A percentile compares a stretch with the other conserved stretches of the same genome.
Conservation (phyloP, 2,113 vertebrate genomes). For the Festucalex cinctus region DNA sequence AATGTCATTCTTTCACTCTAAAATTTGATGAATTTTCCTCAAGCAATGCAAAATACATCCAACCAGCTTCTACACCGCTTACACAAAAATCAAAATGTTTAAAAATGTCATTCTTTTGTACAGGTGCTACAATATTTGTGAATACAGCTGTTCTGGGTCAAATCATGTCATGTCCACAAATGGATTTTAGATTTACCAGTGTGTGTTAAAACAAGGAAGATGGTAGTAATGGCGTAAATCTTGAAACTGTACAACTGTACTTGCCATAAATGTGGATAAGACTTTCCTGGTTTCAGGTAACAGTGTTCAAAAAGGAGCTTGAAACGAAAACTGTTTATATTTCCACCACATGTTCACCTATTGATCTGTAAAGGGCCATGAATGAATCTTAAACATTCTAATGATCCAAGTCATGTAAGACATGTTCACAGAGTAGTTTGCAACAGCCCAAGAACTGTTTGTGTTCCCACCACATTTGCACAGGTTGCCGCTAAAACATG, state of each 20-base stretch:
- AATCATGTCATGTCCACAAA: too few species aligned
- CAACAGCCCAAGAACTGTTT: too few species aligned
- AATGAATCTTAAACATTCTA: too few species aligned
- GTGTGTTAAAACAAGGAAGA: not conserved
- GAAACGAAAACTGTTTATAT: not conserved
- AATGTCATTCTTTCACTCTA: conserved; percentile 15
- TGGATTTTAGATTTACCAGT: not conserved
- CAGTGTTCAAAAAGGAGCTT: not conserved
- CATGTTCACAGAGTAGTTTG: too few species aligned
- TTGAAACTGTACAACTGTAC: not conserved
- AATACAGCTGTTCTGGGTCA: not conserved
- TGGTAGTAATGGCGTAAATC: not conserved
- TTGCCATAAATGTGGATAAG: not conserved
- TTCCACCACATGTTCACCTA: not conserved
- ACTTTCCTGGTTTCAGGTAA: not conserved
- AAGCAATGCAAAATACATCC: not conserved
- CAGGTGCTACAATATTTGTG: not conserved
- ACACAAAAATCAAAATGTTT: not conserved
- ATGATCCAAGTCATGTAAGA: too few species aligned
- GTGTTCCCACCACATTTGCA: not conserved
- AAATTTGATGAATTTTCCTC: not conserved
- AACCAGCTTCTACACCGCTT: not conserved
- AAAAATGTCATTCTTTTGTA: not conserved
- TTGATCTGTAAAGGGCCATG: too few species aligned
- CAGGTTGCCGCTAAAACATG: not conserved